Percentiles rank a stretch among this genome's conserved stretches.
phyloP scores from a whole-genome alignment of 2,888 invertebrate genomes.

The Lissonota sp. region DNA sequence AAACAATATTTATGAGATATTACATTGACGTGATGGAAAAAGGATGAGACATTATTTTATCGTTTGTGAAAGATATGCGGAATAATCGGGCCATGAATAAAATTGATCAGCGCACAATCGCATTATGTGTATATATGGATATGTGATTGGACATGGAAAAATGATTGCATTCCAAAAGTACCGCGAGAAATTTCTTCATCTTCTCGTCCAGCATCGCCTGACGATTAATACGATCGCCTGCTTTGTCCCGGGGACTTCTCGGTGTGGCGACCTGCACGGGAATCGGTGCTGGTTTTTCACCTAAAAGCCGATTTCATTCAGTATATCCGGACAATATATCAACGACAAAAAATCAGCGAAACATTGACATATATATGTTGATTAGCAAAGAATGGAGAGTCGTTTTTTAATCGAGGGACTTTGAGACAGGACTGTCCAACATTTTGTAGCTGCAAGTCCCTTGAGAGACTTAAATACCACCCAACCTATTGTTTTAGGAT shows the following conservation, averaged over 20 bases:
- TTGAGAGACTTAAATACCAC: too few relatives aligned
- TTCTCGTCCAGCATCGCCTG: conserved; percentile 96
- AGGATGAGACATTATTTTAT: conserved; percentile 47
- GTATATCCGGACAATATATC: conserved; percentile 9
- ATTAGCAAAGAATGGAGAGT: too few relatives aligned
- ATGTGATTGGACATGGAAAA: conserved; percentile 28
- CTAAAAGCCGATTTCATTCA: conserved; percentile 73
- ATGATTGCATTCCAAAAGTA: conserved; percentile 83
- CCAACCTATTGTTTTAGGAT: too few relatives aligned
- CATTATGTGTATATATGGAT: background rate
- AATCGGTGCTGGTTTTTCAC: conserved; percentile 79
- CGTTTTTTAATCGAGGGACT: too few relatives aligned
- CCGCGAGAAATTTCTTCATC: conserved; percentile 97
- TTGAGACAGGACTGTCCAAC: too few relatives aligned
- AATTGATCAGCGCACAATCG: background rate
- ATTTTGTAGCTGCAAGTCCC: too few relatives aligned
- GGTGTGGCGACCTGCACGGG: conserved; percentile 69
- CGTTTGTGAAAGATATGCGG: background rate
- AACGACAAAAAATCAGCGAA: too few relatives aligned
- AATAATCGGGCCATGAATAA: conserved; percentile 34
- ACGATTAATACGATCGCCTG: conserved; percentile 91
- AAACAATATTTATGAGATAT: conserved; percentile 49
- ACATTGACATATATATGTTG: too few relatives aligned
- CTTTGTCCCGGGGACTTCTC: conserved; percentile 86
- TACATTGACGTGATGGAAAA: conserved; percentile 60